Evolutionary conservation across 2,113 vertebrate species (phyloP).

Genomic region (Eurypyga helias): DNA sequence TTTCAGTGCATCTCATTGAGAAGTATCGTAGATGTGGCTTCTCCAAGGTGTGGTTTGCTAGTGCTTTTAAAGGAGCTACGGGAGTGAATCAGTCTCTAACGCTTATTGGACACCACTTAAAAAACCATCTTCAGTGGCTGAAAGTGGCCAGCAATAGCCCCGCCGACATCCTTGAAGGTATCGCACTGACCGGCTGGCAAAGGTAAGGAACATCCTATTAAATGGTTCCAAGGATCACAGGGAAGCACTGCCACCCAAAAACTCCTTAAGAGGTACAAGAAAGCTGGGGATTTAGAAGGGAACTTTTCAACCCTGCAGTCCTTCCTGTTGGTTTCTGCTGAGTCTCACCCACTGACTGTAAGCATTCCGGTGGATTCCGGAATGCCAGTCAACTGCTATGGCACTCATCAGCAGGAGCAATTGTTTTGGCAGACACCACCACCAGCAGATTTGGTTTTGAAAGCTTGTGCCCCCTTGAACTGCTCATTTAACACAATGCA

Average conservation of each 20-base stretch:
- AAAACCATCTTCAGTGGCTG: constrained; percentile 91
- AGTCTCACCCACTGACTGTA: rapidly evolving
- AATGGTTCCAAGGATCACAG: not conserved
- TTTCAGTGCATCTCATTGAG: constrained; percentile 83
- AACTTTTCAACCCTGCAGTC: not conserved
- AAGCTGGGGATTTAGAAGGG: not conserved
- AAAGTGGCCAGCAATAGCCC: constrained; percentile 80
- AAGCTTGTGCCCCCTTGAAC: not conserved
- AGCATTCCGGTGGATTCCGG: not conserved
- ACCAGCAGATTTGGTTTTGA: not conserved
- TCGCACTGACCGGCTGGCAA: constrained; percentile 94
- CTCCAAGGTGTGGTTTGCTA: constrained; percentile 88
- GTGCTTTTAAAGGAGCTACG: constrained; percentile 95
- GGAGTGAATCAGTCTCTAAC: constrained; percentile 83
- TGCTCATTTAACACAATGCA: not conserved
- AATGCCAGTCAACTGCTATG: not conserved
- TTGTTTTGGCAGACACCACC: not conserved
- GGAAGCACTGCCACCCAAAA: not conserved
- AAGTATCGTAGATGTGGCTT: constrained; percentile 87
- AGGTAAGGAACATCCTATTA: constrained; percentile 74
- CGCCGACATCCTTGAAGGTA: constrained; percentile 77
- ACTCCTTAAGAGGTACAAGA: not conserved
- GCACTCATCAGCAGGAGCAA: not conserved
- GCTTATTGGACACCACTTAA: constrained; percentile 84
- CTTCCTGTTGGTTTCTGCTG: not conserved